A percentile compares a stretch with the other conserved stretches of the same genome.
Conservation (phyloP, 1,140 invertebrate genomes). For the Sycobia sp. region DNA sequence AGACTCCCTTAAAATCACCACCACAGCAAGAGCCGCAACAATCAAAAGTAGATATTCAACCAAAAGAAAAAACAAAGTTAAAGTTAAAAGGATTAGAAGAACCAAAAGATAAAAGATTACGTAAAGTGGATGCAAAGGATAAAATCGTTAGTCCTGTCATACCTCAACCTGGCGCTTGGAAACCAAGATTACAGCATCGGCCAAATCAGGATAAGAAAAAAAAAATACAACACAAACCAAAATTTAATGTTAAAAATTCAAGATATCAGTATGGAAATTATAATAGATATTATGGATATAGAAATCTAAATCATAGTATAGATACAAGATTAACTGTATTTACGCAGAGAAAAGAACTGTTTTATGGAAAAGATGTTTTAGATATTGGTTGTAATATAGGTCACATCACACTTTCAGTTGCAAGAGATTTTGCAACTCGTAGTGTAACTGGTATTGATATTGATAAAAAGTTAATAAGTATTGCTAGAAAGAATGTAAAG, state of each 20-base stretch:
- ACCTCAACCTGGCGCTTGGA: constrained; percentile 84
- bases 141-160: constrained; percentile 93
- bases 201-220: constrained; percentile 55
- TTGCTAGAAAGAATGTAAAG: constrained; percentile 80
- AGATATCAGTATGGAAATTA: constrained; percentile 95
- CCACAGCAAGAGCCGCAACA: constrained; percentile 39
- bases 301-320: constrained; percentile 78
- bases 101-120: constrained; percentile 62
- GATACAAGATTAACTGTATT: constrained; percentile 86
- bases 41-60: constrained; percentile 49
- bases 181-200: constrained; percentile 55
- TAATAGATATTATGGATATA: constrained; percentile 93
- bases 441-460: constrained; percentile 95
- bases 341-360: constrained; percentile 78
- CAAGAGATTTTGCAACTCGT: constrained; percentile 81
- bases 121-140: constrained; percentile 75
- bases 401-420: constrained; percentile 87
- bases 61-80: constrained; percentile 54
- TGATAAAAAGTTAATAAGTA: constrained; percentile 83
- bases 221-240: constrained; percentile 60
- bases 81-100: constrained; percentile 56
- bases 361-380: constrained; percentile 87
- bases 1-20: constrained; percentile 17
- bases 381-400: constrained; percentile 99
- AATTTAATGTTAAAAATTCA: constrained; percentile 75